Conservation (phyloP, 2,797 vertebrate species). For the Eulemur coronatus region DNA sequence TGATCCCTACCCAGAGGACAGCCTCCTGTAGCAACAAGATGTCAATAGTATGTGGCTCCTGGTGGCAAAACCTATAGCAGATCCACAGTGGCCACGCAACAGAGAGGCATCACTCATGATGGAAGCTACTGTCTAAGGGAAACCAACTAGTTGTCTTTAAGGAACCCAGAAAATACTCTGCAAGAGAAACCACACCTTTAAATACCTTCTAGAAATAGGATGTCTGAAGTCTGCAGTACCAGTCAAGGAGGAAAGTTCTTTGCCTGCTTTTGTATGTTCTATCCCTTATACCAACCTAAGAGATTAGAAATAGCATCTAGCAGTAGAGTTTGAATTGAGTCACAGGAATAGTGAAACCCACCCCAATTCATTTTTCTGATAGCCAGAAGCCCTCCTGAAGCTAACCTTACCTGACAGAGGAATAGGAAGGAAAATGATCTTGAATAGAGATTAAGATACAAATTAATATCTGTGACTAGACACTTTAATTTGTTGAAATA, state of each 20-base stretch:
- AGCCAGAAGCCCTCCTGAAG: neutral
- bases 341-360: neutral
- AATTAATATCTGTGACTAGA: neutral
- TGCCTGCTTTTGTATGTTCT: neutral
- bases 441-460: neutral
- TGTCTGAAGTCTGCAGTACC: rapidly evolving
- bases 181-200: neutral
- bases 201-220: neutral
- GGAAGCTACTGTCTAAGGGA: neutral
- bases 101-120: neutral
- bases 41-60: neutral
- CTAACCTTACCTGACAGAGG: neutral
- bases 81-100: neutral
- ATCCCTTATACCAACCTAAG: neutral
- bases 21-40: neutral
- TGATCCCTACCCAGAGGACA: neutral
- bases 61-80: neutral
- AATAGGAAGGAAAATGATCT: neutral
- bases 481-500: neutral
- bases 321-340: neutral
- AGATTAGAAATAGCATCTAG: neutral
- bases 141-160: neutral
- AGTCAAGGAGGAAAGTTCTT: neutral
- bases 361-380: neutral
- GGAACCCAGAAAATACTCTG: neutral